A percentile compares a stretch with the other conserved stretches of the same genome.
Evolutionary conservation across 2,888 invertebrate genomes (phyloP).

Genomic region (Epirrita christyi): DNA sequence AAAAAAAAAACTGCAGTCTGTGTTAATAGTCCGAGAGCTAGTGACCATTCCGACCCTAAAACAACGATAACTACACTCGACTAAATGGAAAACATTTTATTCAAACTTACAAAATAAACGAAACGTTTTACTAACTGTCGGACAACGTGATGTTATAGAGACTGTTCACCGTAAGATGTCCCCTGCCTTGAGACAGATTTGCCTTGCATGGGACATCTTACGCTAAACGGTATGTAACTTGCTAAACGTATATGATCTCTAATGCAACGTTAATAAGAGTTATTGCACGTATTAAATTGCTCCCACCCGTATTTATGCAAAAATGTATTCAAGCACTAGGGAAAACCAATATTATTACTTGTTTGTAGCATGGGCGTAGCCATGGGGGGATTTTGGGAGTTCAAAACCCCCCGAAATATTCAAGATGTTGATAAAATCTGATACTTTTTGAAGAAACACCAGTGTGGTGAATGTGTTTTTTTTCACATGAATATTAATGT

Average conservation of each 20-base stretch:
- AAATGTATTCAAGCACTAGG: slow-evolving; percentile 1
- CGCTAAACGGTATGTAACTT: no score
- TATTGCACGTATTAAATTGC: slow-evolving; percentile 13
- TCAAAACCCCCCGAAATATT: no score
- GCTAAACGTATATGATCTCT: slow-evolving; percentile 1
- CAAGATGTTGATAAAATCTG: no score
- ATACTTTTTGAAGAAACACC: no score
- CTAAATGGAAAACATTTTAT: neutral
- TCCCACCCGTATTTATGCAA: slow-evolving; percentile 2
- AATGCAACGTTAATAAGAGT: slow-evolving; percentile 4
- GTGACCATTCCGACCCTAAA: neutral
- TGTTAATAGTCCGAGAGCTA: neutral
- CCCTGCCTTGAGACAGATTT: no score
- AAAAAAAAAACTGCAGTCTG: neutral
- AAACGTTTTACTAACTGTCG: neutral
- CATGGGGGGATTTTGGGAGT: no score
- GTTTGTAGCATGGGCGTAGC: no score
- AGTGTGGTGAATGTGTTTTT: no score
- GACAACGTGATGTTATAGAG: neutral
- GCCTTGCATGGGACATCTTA: no score
- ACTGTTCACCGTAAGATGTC: no score
- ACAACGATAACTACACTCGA: neutral
- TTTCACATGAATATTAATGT: no score
- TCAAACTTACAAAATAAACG: slow-evolving; percentile 2
- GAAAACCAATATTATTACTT: no score